phyloP scores from a whole-genome alignment of 2,797 vertebrate species.

The Pipistrellus nathusii region DNA sequence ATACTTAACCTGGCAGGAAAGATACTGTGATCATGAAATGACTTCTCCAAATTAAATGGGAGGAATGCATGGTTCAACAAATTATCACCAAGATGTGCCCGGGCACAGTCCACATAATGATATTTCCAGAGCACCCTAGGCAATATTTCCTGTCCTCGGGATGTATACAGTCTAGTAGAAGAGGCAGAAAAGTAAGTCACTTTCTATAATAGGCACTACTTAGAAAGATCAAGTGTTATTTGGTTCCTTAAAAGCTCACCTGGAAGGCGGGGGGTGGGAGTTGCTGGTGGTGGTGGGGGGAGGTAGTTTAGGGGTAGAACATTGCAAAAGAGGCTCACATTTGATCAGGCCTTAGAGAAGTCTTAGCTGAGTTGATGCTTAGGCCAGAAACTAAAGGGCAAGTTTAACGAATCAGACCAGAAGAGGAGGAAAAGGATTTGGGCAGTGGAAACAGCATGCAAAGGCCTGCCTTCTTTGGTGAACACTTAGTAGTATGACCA shows the following conservation, averaged over 20 bases:
- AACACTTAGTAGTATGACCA: neutral
- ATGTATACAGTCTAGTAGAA: neutral
- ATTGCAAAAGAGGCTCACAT: conserved; percentile 12
- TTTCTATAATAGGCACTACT: neutral
- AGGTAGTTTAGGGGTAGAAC: conserved; percentile 62
- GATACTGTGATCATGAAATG: neutral
- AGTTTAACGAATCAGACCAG: neutral
- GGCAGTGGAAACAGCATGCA: neutral
- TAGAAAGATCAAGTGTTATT: neutral
- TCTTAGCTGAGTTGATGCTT: conserved; percentile 5
- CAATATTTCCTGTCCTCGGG: neutral
- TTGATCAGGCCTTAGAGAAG: neutral
- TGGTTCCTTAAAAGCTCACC: neutral
- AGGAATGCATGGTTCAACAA: neutral
- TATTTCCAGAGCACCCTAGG: neutral
- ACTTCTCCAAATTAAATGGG: neutral
- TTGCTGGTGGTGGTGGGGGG: rapidly evolving
- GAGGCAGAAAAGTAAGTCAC: neutral
- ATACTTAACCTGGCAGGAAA: too few relatives aligned
- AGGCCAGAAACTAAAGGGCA: neutral
- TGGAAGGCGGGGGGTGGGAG: too few relatives aligned
- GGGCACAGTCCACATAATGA: neutral
- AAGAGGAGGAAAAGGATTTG: neutral
- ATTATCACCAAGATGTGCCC: neutral
- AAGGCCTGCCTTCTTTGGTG: neutral